phyloP scores from a whole-genome alignment of 1,140 invertebrate species.

The Meteorus sp. region DNA sequence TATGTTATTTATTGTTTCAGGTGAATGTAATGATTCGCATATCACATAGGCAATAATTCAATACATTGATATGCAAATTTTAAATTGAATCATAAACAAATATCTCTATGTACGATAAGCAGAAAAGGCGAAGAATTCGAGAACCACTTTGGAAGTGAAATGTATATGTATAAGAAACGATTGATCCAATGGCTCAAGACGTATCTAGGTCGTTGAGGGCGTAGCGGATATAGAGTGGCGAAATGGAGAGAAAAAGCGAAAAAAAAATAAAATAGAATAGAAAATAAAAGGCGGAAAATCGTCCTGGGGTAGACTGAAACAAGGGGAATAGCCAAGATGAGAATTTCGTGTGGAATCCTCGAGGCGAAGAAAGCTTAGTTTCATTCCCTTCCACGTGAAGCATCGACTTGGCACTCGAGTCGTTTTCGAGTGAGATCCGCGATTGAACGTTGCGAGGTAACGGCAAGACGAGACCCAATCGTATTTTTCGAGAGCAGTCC shows the following conservation, averaged over 20 bases:
- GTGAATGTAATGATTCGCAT: background rate
- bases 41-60: too few species aligned
- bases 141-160: conserved; percentile 3
- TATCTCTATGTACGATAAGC: too few species aligned
- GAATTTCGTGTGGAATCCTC: background rate
- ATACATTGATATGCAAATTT: too few species aligned
- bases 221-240: background rate
- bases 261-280: background rate
- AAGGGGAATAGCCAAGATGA: background rate
- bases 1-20: background rate
- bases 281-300: background rate
- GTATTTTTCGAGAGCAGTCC: background rate
- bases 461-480: too few species aligned
- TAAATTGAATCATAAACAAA: too few species aligned
- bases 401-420: background rate
- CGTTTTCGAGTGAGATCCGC: conserved; percentile 7
- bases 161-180: conserved; percentile 3
- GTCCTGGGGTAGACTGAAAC: conserved; percentile 10
- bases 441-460: conserved; percentile 11
- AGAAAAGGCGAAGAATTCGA: background rate
- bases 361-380: conserved; percentile 15
- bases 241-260: conserved; percentile 1
- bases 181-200: conserved; percentile 16
- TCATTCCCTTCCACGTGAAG: conserved; percentile 1
- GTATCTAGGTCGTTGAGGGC: conserved; percentile 22